Evolutionary conservation across 2,797 vertebrate species (phyloP), one percentile per base, ranked within the genome.

Genomic region (Phylloscopus collybita): DNA sequence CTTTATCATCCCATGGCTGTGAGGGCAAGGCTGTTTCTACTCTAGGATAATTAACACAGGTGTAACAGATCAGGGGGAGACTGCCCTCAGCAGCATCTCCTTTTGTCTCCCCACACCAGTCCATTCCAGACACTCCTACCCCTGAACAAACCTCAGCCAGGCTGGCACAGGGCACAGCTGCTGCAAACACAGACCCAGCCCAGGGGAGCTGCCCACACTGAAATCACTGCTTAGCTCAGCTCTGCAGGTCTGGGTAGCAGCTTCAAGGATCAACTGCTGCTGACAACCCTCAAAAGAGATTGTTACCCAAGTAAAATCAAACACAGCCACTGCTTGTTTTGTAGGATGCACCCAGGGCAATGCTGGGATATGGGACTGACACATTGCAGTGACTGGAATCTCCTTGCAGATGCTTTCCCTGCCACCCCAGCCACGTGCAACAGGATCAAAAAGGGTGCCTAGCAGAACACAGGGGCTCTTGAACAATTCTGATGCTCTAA

Each of bases 241-340:
- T 60, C 59, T 60, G 60, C 23, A 11, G 49, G 32, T 27, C 65
- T 32, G n/a, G 32, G 54, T 13, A 76, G 71, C 66, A 86, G 44
- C 44, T 45, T 30, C 49, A 29, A 49, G 64, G 34, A 85, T n/a
- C 51, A 74, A 74, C 67, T 3, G n/a, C 53, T 93, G 88, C 49
- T 51, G 78, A 80, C 13, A 69, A 13, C 11, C 34, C 71, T 57
- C 0, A 1, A 61, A 27, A 67, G 32, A 53, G 50, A 44, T 1
- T 42, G 51, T 40, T 51, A 50, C 21, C 14, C n/a, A 36, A 86
- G 75, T 57, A 85, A 96, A 97, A 93, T 56, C 57, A 81, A 93
- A 93, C 23, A 20, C 86, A 96, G 34, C 83, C 78, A 82, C 54
- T 40, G 5, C 1, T 91, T 90, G 79, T 76, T 95, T 82, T 53